Evolutionary conservation across 2,797 vertebrate species (phyloP).

Genomic region (Acestrorhynchus altus): DNA sequence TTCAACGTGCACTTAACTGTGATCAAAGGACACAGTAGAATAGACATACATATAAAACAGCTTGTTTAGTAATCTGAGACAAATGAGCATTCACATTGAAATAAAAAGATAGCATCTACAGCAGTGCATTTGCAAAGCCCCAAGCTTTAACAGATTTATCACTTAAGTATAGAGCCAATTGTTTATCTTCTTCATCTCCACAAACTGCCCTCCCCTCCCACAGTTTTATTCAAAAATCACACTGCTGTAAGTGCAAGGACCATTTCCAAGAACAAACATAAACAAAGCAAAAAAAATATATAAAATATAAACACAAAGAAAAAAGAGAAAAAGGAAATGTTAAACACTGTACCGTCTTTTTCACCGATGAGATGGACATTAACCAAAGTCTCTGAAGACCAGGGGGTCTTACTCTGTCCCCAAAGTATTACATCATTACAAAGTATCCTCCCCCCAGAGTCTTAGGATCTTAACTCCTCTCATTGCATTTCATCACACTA

Average conservation of each 20-base stretch:
- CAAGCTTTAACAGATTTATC: not conserved
- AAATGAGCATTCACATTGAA: conserved; percentile 77
- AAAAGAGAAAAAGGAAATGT: conserved; percentile 72
- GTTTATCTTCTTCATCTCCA: not conserved
- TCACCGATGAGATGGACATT: conserved; percentile 74
- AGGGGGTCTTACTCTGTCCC: conserved; percentile 86
- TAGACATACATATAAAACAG: conserved; percentile 72
- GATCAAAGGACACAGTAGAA: conserved; percentile 56
- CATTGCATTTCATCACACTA: conserved; percentile 69
- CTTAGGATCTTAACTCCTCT: conserved; percentile 72
- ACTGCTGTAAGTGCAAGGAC: conserved; percentile 74
- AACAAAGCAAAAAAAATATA: conserved; percentile 74
- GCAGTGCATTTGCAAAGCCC: conserved; percentile 67
- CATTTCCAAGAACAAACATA: conserved; percentile 69
- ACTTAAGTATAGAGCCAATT: conserved; percentile 6
- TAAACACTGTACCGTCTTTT: conserved; percentile 80
- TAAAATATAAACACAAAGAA: conserved; percentile 79
- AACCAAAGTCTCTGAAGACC: conserved; percentile 76
- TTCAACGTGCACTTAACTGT: not conserved
- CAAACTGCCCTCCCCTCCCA: too few species aligned
- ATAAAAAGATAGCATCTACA: conserved; percentile 74
- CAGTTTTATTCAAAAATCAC: conserved; percentile 55
- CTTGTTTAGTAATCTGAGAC: conserved; percentile 68
- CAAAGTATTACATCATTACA: conserved; percentile 88
- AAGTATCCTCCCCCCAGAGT: conserved; percentile 60